Percentiles rank a stretch among this genome's conserved stretches.
Evolutionary conservation across 2,113 vertebrate species (phyloP).

Genomic region (Murina feae): DNA sequence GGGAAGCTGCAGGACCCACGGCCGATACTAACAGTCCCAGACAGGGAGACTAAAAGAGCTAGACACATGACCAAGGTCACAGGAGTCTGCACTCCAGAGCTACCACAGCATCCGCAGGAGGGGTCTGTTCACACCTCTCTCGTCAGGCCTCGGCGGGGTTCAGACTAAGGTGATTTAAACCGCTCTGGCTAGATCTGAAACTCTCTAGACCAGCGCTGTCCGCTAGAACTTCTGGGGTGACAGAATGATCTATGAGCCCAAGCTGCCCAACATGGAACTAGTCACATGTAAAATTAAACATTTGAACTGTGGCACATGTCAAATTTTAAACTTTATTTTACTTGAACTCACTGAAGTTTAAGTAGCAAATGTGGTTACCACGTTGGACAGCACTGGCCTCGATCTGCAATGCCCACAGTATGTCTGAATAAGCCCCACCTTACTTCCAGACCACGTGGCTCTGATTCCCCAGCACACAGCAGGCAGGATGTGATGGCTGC

Average conservation of each 20-base stretch:
- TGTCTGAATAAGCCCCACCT: neutral
- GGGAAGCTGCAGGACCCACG: neutral
- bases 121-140: neutral
- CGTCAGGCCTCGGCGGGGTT: neutral
- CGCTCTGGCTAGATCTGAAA: neutral
- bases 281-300: neutral
- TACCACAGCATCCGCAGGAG: neutral
- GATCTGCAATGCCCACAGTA: fast-evolving
- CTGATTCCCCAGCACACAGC: neutral
- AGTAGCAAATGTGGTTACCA: neutral
- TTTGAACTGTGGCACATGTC: neutral
- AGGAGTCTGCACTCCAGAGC: neutral
- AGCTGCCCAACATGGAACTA: neutral
- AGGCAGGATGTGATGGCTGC: neutral
- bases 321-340: neutral
- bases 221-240: neutral
- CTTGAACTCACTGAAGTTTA: neutral
- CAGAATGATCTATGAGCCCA: neutral
- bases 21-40: neutral
- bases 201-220: neutral
- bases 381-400: neutral
- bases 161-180: neutral
- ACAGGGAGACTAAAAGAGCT: neutral
- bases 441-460: neutral
- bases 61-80: too few relatives aligned